These are phyloP conservation scores for Lasaia peninsularis DNA, from an alignment of 1,140 invertebrate species.

Conservation along the genomic window DNA sequence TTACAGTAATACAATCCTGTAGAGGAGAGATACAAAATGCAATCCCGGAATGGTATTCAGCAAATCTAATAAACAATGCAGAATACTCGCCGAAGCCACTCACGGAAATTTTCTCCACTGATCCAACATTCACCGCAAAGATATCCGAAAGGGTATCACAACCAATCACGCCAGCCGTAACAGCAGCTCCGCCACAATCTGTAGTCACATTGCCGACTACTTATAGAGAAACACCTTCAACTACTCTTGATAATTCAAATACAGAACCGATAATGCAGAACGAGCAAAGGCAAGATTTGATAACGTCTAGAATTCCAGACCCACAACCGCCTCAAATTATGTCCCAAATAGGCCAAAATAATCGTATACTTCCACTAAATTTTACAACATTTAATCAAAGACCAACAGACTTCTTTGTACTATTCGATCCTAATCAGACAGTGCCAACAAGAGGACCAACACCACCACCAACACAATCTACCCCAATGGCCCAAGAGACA, in stretches of 20 bases:
- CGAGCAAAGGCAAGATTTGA: background rate
- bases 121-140: slow-evolving; percentile 13
- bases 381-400: background rate
- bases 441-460: background rate
- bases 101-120: slow-evolving; percentile 61
- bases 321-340: slow-evolving; percentile 2
- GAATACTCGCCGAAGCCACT: slow-evolving; percentile 59
- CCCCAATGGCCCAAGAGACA: background rate
- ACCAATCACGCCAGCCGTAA: background rate
- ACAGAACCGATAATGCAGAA: background rate
- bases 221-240: background rate
- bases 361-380: background rate
- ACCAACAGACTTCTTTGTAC: background rate
- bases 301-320: slow-evolving; percentile 1
- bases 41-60: slow-evolving; percentile 56
- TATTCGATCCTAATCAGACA: background rate
- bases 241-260: background rate
- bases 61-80: slow-evolving; percentile 59
- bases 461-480: background rate
- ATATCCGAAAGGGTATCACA: background rate
- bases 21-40: slow-evolving; percentile 54
- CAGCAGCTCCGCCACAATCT: background rate
- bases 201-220: slow-evolving; percentile 1
- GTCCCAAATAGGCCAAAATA: background rate
- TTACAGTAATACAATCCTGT: slow-evolving; percentile 68